A percentile compares a stretch with the other conserved stretches of the same genome.
phyloP scores from a whole-genome alignment of 2,888 invertebrate species.

The Melanostoma scalare region DNA sequence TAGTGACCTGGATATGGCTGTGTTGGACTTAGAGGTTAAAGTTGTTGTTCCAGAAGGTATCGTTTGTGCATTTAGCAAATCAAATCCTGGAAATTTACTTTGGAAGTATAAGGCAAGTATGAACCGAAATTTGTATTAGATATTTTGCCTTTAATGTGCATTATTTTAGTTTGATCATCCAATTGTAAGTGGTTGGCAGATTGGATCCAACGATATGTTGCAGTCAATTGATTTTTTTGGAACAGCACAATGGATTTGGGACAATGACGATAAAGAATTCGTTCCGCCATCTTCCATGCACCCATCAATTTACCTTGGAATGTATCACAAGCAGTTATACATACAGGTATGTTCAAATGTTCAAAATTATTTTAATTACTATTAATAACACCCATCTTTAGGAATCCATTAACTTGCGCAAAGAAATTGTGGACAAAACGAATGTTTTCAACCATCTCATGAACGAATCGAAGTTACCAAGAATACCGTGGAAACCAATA shows the following conservation, averaged over 20 bases:
- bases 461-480: constrained; percentile 79
- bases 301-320: constrained; percentile 92
- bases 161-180: constrained; percentile 88
- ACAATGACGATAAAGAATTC: constrained; percentile 79
- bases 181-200: constrained; percentile 92
- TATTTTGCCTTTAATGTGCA: background rate
- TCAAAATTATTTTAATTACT: background rate
- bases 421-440: constrained; percentile 79
- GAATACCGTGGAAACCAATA: constrained; percentile 89
- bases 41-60: constrained; percentile 89
- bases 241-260: constrained; percentile 83
- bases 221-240: constrained; percentile 89
- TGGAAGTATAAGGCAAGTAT: constrained; percentile 89
- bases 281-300: constrained; percentile 80
- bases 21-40: constrained; percentile 84
- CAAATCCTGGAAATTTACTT: constrained; percentile 84
- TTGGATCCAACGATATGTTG: constrained; percentile 86
- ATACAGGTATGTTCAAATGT: constrained; percentile 77
- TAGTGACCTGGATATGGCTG: constrained; percentile 78
- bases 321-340: constrained; percentile 90
- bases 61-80: constrained; percentile 86
- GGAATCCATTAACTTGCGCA: constrained; percentile 78
- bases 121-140: background rate
- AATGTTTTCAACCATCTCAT: constrained; percentile 78
- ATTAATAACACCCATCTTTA: constrained; percentile 25